Percentiles rank a stretch among this genome's conserved stretches.
These are phyloP conservation scores for Macquaria ambigua DNA, from an alignment of 2,113 vertebrate species.

Conservation along the genomic window DNA sequence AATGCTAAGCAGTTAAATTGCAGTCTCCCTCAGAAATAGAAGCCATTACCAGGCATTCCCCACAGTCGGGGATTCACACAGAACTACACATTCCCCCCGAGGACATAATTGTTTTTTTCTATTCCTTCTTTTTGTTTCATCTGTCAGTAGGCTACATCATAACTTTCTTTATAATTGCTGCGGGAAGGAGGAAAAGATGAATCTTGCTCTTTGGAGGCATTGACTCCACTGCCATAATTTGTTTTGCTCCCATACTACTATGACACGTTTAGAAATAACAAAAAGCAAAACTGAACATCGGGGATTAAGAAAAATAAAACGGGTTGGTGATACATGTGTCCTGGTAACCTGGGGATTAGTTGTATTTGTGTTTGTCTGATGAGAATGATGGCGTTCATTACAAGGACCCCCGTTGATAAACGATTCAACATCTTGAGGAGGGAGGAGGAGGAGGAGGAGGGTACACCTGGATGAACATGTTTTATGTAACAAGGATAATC, in stretches of 20 bases:
- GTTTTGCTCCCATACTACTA: slow-evolving; percentile 1
- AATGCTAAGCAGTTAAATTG: slow-evolving; percentile 43
- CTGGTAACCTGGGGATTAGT: slow-evolving; percentile 14
- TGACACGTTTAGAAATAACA: slow-evolving; percentile 32
- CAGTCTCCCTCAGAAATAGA: slow-evolving; percentile 18
- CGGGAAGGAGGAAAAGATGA: slow-evolving; percentile 15
- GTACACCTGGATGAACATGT: slow-evolving; percentile 52
- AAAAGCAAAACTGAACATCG: background rate
- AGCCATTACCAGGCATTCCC: slow-evolving; percentile 29
- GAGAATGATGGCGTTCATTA: slow-evolving; percentile 23
- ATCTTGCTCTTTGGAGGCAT: slow-evolving; percentile 22
- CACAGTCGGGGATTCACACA: slow-evolving; percentile 24
- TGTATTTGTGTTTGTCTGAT: slow-evolving; percentile 20
- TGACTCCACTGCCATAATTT: slow-evolving; percentile 20
- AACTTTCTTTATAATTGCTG: slow-evolving; percentile 33
- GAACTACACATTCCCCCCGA: slow-evolving; percentile 15
- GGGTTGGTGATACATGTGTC: background rate
- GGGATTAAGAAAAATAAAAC: background rate
- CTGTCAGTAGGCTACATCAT: slow-evolving; percentile 13
- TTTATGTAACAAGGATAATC: slow-evolving; percentile 43
- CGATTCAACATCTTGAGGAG: slow-evolving; percentile 32
- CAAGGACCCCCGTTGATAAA: slow-evolving; percentile 16
- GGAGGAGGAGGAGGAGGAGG: no score
- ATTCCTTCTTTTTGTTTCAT: slow-evolving; percentile 42
- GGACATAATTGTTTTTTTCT: slow-evolving; percentile 41